Conservation (phyloP, 30 jellyfish, hydroid and myxozoan species). For the Nemopilema nomurai region DNA sequence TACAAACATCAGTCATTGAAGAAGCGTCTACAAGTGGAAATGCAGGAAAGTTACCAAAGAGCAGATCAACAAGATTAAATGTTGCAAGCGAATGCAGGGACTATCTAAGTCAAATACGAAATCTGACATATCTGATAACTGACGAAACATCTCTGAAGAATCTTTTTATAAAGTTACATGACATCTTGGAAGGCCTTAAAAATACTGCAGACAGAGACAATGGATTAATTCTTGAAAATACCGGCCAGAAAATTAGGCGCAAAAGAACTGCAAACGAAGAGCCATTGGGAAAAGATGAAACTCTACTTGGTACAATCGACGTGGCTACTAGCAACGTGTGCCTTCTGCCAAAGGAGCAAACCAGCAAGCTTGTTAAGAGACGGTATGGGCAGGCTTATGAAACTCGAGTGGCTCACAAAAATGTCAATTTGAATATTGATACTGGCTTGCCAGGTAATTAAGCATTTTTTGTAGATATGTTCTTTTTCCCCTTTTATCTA, state of each 20-base stretch:
- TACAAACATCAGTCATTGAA: not conserved
- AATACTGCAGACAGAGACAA: slow-evolving; percentile 40
- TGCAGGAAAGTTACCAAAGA: not conserved
- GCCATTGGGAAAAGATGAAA: slow-evolving; percentile 4
- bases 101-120: slow-evolving; percentile 27
- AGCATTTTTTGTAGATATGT: not conserved
- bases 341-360: slow-evolving; percentile 3
- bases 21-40: not conserved
- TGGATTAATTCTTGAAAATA: slow-evolving; percentile 38
- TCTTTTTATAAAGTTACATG: slow-evolving; percentile 3
- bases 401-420: slow-evolving; percentile 24
- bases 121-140: slow-evolving; percentile 31
- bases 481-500: not conserved
- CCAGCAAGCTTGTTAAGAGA: slow-evolving; percentile 6
- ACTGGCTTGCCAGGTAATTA: slow-evolving; percentile 15
- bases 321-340: slow-evolving; percentile 2
- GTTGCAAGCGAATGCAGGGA: slow-evolving; percentile 43
- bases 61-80: not conserved
- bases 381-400: slow-evolving; percentile 31
- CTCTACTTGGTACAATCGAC: not conserved
- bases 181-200: slow-evolving; percentile 22
- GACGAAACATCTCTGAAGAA: slow-evolving; percentile 13
- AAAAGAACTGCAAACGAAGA: slow-evolving; percentile 10
- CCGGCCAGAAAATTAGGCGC: slow-evolving; percentile 2
- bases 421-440: slow-evolving; percentile 17